These are phyloP conservation scores for Antechinus stuartii DNA, from an alignment of 2,113 vertebrate species.

Conservation along the genomic window DNA sequence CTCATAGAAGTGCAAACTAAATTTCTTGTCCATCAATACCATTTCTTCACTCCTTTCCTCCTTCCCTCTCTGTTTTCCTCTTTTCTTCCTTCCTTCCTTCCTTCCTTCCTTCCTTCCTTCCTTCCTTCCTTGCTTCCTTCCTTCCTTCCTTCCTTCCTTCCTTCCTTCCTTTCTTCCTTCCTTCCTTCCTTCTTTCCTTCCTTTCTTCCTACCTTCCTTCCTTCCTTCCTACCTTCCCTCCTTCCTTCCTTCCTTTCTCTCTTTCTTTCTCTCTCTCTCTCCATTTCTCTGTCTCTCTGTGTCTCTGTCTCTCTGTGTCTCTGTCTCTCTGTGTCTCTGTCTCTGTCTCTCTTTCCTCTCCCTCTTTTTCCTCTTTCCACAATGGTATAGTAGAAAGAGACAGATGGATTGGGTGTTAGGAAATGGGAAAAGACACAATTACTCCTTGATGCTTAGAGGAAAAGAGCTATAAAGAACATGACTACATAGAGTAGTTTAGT, in stretches of 20 bases:
- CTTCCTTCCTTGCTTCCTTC: neutral
- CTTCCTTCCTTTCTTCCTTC: no score
- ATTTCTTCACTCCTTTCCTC: neutral
- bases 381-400: neutral
- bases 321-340: no score
- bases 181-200: no score
- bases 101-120: no score
- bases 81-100: no score
- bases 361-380: neutral
- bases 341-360: no score
- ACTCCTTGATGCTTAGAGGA: neutral
- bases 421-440: neutral
- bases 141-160: neutral
- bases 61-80: no score
- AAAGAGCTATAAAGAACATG: slow-evolving; percentile 35
- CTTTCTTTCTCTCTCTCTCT: no score
- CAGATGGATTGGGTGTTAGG: neutral
- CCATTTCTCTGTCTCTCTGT: no score
- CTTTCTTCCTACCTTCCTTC: accelerated
- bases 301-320: no score
- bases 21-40: neutral
- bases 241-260: no score
- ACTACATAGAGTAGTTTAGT: neutral
- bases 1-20: slow-evolving; percentile 14
- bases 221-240: accelerated